Base-by-base conservation (phyloP, 2,888 invertebrate genomes). In the Pristionchus mayeri region DNA sequence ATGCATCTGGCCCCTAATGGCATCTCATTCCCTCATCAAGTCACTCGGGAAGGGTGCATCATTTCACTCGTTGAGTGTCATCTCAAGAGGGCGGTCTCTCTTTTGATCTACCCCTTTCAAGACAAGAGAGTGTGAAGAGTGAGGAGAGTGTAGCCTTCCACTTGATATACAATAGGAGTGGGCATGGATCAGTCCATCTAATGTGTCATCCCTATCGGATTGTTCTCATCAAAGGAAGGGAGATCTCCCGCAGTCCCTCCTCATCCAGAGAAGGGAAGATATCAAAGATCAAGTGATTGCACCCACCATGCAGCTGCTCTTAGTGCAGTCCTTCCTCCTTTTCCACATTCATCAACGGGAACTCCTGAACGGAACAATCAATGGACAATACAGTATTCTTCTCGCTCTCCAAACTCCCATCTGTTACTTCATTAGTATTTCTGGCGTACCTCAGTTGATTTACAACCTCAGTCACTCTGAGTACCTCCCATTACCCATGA, bases 311-410 rank as follows among this genome's bases (percentile, higher is more conserved):
- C 88, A 24, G 90, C 89, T 13, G 89, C 90, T 81, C 90, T 85
- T 0, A 90, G 85, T n/a, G 90, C 90, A 13, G 90, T 90, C 16
- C 90, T 75, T 44, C 88, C 89, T 27, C 88, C 87, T 18, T 87
- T 87, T 4, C 89, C 90, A 78, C 88, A 87, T 52, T 88, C 89
- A 60, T 90, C 88, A 27, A 90, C 90, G 71, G 87, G 71, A 48
- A 84, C 80, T n/a, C 87, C 87, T 87, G 71, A 52, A 85, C 24
- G 21, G 4, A n/a, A n/a, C n/a, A n/a, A n/a, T n/a, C n/a, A n/a
- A n/a, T n/a, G n/a, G n/a, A n/a, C n/a, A n/a, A n/a, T n/a, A n/a
- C n/a, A n/a, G n/a, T n/a, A n/a, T n/a, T n/a, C n/a, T n/a, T n/a
- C n/a, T n/a, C n/a, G n/a, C n/a, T n/a, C n/a, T n/a, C 7, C 27